phyloP scores from a whole-genome alignment of 2,888 invertebrate species.

The Tolmerus cingulatus region DNA sequence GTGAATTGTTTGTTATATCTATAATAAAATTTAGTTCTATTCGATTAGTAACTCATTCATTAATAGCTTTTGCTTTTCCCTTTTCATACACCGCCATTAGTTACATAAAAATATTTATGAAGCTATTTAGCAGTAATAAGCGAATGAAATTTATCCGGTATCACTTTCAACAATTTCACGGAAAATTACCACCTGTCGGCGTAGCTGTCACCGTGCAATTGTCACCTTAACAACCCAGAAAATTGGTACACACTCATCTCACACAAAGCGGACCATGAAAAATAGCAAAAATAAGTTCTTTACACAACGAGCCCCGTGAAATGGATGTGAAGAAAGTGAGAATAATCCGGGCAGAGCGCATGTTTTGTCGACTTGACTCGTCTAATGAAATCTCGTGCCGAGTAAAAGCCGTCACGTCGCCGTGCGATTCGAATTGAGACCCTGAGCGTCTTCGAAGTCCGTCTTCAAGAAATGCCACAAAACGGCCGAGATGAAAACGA shows the following conservation, averaged over 20 bases:
- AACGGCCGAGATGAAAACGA: background rate
- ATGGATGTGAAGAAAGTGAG: background rate
- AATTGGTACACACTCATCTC: background rate
- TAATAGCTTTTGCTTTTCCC: background rate
- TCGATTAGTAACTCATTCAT: background rate
- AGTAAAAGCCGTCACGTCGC: background rate
- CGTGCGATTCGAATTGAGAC: background rate
- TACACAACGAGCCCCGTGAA: background rate
- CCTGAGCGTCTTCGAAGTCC: background rate
- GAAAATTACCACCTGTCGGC: background rate
- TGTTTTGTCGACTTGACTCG: background rate
- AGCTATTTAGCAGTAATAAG: background rate
- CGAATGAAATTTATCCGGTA: background rate
- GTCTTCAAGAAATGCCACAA: background rate
- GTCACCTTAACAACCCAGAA: background rate
- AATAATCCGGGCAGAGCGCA: background rate
- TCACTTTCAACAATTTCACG: background rate
- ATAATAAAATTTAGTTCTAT: background rate
- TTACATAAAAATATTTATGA: background rate
- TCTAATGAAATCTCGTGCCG: background rate
- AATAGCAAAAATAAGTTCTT: background rate
- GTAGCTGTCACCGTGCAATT: background rate
- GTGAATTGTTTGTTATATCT: background rate
- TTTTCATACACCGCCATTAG: background rate
- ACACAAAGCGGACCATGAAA: background rate